Evolutionary conservation across 2,113 vertebrate species (phyloP).

Genomic region (Dromas ardeola): DNA sequence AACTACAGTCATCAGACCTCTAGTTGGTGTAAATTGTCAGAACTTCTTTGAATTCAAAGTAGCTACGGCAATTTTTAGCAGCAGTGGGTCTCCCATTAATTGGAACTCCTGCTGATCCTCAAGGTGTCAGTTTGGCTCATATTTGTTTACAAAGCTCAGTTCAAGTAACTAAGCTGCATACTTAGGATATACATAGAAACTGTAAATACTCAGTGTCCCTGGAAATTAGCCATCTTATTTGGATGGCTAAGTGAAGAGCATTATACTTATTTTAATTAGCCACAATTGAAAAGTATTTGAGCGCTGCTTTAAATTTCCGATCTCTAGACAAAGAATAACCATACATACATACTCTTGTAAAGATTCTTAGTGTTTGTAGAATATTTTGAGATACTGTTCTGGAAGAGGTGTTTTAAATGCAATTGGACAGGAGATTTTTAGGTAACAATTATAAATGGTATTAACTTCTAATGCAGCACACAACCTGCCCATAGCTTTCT

Average conservation of each 20-base stretch:
- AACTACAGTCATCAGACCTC: slow-evolving; percentile 2
- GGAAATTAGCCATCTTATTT: slow-evolving; percentile 10
- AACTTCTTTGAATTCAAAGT: slow-evolving; percentile 50
- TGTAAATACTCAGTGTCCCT: not conserved
- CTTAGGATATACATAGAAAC: not conserved
- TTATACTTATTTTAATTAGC: not conserved
- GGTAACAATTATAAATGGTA: not conserved
- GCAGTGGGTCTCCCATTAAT: slow-evolving; percentile 55
- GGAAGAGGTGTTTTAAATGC: not conserved
- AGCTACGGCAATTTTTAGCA: slow-evolving; percentile 29
- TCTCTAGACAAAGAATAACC: not conserved
- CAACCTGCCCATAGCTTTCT: not conserved
- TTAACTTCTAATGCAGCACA: not conserved
- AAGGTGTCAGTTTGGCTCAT: slow-evolving; percentile 50
- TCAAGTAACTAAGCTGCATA: not conserved
- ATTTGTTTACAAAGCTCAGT: slow-evolving; percentile 47
- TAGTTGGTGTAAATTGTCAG: slow-evolving; percentile 30
- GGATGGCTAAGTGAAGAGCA: not conserved
- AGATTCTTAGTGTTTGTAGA: not conserved
- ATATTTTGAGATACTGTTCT: not conserved
- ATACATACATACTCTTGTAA: not conserved
- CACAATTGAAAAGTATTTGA: not conserved
- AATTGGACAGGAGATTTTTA: not conserved
- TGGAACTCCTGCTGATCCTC: slow-evolving; percentile 49
- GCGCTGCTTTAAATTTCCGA: not conserved